Evolutionary conservation across 92 coral and sea anemone genomes (phyloP).

Genomic region (Porites cylindrica): DNA sequence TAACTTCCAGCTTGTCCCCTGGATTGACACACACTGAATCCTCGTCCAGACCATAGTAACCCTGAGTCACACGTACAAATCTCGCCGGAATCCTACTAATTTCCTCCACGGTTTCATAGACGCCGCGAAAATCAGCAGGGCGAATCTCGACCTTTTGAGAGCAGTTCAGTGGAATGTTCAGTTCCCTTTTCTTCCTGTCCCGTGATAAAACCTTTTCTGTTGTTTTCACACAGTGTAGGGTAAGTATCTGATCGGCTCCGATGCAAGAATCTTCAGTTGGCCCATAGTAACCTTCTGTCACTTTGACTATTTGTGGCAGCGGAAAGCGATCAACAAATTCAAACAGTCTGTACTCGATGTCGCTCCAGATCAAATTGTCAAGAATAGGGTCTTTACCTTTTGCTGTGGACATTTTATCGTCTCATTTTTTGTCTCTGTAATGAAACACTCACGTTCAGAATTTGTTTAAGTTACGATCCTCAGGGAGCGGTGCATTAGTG

Average conservation of each 20-base stretch:
- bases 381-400: slow-evolving; percentile 47
- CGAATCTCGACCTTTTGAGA: slow-evolving; percentile 93
- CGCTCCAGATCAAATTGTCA: slow-evolving; percentile 87
- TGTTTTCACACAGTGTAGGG: slow-evolving; percentile 83
- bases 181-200: slow-evolving; percentile 77
- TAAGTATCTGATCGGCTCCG: slow-evolving; percentile 89
- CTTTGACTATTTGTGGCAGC: slow-evolving; percentile 94
- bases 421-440: background rate
- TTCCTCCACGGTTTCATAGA: slow-evolving; percentile 85
- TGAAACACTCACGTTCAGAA: slow-evolving; percentile 26
- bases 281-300: slow-evolving; percentile 95
- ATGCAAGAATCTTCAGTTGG: slow-evolving; percentile 96
- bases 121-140: slow-evolving; percentile 80
- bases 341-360: slow-evolving; percentile 73
- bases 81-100: slow-evolving; percentile 70
- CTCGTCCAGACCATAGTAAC: slow-evolving; percentile 74
- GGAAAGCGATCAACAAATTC: slow-evolving; percentile 87
- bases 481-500: background rate
- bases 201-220: slow-evolving; percentile 90
- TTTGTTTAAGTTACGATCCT: background rate
- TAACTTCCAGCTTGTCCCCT: slow-evolving; percentile 89
- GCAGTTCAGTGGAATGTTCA: slow-evolving; percentile 91
- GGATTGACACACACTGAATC: slow-evolving; percentile 85
- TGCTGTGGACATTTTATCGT: background rate
- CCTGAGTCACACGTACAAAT: slow-evolving; percentile 94